These are phyloP conservation scores for Apomyelois bistriatella DNA, from an alignment of 2,888 invertebrate species.

Conservation along the genomic window DNA sequence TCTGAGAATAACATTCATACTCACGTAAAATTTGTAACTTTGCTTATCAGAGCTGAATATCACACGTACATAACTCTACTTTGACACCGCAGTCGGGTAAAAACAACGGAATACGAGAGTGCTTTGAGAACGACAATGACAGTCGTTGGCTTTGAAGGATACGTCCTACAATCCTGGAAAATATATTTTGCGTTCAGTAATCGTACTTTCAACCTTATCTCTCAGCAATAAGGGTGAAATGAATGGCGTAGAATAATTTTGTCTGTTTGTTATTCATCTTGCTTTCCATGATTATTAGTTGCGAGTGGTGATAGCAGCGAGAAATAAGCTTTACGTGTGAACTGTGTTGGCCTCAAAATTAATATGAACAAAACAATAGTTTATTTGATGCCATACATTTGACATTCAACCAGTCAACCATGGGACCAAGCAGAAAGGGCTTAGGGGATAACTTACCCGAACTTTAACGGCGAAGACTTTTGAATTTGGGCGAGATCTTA, in stretches of 20 bases:
- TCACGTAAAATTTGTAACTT: constrained; percentile 15
- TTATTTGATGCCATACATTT: too few species aligned
- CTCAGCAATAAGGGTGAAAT: neutral
- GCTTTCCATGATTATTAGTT: constrained; percentile 36
- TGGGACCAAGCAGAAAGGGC: too few species aligned
- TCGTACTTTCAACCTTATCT: constrained; percentile 13
- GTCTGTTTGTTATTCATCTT: constrained; percentile 40
- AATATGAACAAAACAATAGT: too few species aligned
- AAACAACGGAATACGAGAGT: constrained; percentile 6
- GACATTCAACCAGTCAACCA: too few species aligned
- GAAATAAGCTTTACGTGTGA: constrained; percentile 27
- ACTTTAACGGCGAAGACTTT: too few species aligned
- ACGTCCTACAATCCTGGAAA: constrained; percentile 12
- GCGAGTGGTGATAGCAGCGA: constrained; percentile 31
- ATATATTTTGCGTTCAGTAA: neutral
- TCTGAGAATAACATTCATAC: too few species aligned
- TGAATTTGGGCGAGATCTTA: too few species aligned
- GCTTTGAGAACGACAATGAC: constrained; percentile 22
- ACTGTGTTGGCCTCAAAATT: neutral
- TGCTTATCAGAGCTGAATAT: constrained; percentile 20
- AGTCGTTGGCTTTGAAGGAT: constrained; percentile 19
- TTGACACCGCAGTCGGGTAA: constrained; percentile 3
- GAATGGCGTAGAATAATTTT: neutral
- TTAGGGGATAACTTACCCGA: too few species aligned
- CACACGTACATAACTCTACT: neutral